Conservation (phyloP, 2,888 invertebrate genomes). For the Nemoura dubitans region DNA sequence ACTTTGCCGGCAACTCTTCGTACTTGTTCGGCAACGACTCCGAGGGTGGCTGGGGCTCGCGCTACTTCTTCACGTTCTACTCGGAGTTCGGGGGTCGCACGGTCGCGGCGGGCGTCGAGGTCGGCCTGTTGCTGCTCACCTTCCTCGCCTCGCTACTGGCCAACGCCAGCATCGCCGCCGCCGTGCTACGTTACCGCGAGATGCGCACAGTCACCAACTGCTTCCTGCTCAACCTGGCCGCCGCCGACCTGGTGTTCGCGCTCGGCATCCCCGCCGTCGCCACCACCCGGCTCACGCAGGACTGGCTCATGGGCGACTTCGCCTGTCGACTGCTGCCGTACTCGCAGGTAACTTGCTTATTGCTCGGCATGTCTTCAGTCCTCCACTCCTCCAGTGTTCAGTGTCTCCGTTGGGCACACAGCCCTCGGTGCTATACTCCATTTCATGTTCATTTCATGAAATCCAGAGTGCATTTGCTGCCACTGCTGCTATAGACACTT, state of each 20-base stretch:
- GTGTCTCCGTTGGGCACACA: no score
- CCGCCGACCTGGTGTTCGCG: constrained; percentile 70
- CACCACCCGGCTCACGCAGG: constrained; percentile 63
- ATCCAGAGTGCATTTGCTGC: no score
- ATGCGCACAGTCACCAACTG: constrained; percentile 68
- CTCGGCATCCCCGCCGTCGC: constrained; percentile 65
- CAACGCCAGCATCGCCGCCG: constrained; percentile 64
- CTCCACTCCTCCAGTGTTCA: no score
- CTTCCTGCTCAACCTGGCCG: constrained; percentile 68
- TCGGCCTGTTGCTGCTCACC: constrained; percentile 60
- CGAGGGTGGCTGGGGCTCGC: constrained; percentile 63
- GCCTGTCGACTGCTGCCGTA: constrained; percentile 66
- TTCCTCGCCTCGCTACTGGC: constrained; percentile 63
- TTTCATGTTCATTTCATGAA: no score
- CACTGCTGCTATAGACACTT: no score
- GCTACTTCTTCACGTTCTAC: constrained; percentile 68
- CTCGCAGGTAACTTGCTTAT: constrained; percentile 60
- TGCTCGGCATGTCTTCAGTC: no score
- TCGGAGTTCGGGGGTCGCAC: constrained; percentile 63
- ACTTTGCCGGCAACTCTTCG: constrained; percentile 59
- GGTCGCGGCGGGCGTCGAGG: constrained; percentile 59
- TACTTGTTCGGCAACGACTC: constrained; percentile 63
- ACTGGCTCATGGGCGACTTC: constrained; percentile 64
- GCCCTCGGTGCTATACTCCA: no score
- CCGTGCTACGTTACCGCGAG: constrained; percentile 63